These are phyloP conservation scores for Lanistes nyassanus DNA, from an alignment of 1,140 invertebrate species.

Conservation along the genomic window DNA sequence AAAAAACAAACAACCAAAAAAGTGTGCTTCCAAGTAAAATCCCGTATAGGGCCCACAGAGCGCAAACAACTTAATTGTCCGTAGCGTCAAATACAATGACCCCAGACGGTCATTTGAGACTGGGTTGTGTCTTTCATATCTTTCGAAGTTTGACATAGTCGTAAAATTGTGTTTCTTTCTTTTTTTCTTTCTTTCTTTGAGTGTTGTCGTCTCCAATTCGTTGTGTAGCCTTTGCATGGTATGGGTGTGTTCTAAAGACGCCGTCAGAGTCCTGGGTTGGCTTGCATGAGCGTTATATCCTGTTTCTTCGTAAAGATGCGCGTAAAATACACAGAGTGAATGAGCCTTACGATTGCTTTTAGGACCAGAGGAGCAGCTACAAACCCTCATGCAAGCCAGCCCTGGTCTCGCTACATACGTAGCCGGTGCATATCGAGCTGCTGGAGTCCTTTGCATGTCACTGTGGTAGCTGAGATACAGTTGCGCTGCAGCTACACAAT, in stretches of 20 bases:
- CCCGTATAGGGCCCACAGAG: too few species aligned
- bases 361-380: too few species aligned
- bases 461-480: neutral
- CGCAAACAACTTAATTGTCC: neutral
- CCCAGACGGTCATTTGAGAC: neutral
- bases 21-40: too few species aligned
- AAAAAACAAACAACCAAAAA: neutral
- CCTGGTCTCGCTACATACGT: neutral
- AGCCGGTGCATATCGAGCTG: too few species aligned
- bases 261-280: too few species aligned
- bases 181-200: neutral
- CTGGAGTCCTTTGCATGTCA: too few species aligned
- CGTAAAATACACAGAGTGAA: too few species aligned
- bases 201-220: neutral
- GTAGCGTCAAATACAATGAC: neutral
- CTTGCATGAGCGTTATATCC: too few species aligned
- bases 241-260: neutral
- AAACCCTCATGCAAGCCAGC: too few species aligned
- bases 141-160: neutral
- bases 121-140: neutral
- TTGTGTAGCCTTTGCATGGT: too few species aligned
- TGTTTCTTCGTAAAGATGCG: too few species aligned
- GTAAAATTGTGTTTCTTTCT: conserved; percentile 2
- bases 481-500: neutral
- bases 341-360: too few species aligned